Conservation (phyloP, 2,113 vertebrate species). For the Garra rufa region DNA sequence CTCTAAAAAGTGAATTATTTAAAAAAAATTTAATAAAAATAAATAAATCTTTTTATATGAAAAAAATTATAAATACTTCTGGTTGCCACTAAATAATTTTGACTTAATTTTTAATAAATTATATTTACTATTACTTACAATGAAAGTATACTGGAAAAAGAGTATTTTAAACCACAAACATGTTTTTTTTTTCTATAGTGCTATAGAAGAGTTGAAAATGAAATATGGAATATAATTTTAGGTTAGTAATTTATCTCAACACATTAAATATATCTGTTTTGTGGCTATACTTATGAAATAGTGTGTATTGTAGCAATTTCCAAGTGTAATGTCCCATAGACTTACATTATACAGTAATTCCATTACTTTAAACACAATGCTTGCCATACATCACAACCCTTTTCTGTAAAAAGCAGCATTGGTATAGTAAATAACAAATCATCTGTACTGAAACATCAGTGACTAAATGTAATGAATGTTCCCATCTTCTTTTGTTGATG, state of each 20-base stretch:
- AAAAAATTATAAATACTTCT: not conserved
- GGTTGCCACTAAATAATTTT: not conserved
- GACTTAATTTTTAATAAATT: not conserved
- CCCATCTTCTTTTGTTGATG: constrained; percentile 16
- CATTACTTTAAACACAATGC: not conserved
- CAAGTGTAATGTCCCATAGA: not conserved
- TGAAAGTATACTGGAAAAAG: not conserved
- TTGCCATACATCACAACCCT: not conserved
- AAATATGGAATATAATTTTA: not conserved
- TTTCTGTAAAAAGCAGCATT: not conserved
- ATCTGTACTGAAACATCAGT: not conserved
- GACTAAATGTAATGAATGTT: not conserved
- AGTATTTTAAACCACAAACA: not conserved
- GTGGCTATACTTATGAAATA: not conserved
- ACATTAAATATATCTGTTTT: not conserved
- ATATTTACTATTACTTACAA: not conserved
- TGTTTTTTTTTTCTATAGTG: not conserved
- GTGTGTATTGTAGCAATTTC: not conserved
- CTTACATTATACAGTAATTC: not conserved
- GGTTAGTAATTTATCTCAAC: not conserved
- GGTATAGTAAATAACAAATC: not conserved
- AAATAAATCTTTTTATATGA: no score
- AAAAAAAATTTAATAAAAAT: no score
- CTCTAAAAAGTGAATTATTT: no score
- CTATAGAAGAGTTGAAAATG: not conserved